Evolutionary conservation across 2,797 vertebrate species (phyloP).

Genomic region (Mormyrops attenuatus): DNA sequence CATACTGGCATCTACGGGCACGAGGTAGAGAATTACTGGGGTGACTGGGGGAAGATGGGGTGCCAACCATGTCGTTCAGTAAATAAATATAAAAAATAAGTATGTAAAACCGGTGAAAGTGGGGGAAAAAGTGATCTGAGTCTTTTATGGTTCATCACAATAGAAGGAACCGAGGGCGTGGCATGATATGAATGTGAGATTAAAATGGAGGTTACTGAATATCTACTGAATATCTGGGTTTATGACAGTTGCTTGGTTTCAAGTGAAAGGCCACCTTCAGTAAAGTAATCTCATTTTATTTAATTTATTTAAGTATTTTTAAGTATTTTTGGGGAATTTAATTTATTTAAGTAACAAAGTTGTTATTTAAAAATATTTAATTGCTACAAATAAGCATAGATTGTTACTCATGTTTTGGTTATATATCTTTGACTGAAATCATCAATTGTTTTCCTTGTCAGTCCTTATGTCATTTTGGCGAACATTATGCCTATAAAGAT

Average conservation of each 20-base stretch:
- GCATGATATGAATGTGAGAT: background rate
- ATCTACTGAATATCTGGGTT: background rate
- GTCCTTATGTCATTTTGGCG: background rate
- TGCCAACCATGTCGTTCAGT: background rate
- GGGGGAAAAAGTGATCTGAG: background rate
- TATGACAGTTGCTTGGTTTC: background rate
- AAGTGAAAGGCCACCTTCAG: background rate
- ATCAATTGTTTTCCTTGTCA: background rate
- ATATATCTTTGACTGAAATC: background rate
- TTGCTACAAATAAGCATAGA: background rate
- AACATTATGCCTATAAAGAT: background rate
- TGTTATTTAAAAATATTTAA: background rate
- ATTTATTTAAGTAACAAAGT: background rate
- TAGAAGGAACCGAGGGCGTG: background rate
- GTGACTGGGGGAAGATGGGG: too few species aligned
- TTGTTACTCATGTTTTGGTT: background rate
- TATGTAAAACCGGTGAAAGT: background rate
- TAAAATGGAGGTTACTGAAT: background rate
- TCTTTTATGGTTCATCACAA: background rate
- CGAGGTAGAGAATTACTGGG: background rate
- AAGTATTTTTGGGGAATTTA: too few species aligned
- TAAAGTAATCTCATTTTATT: background rate
- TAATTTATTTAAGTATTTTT: background rate
- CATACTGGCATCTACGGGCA: background rate
- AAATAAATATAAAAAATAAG: background rate